phyloP scores from a whole-genome alignment of 2,888 invertebrate genomes.

The Drosophila quinaria region DNA sequence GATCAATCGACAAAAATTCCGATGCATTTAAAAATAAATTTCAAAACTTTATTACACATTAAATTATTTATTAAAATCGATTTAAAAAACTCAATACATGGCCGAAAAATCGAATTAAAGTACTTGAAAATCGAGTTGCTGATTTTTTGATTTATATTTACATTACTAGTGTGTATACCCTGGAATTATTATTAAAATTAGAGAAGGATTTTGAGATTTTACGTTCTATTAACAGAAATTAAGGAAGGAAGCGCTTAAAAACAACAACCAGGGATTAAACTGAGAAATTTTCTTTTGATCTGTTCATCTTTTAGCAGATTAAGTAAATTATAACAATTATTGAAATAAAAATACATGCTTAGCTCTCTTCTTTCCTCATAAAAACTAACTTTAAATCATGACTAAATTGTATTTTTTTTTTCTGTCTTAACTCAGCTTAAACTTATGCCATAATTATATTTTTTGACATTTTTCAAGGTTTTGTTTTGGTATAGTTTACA shows the following conservation, averaged over 20 bases:
- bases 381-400: conserved; percentile 1
- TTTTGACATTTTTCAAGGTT: conserved; percentile 24
- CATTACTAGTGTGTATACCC: too few relatives aligned
- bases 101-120: too few relatives aligned
- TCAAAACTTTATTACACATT: too few relatives aligned
- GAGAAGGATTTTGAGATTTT: background rate
- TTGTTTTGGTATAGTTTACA: conserved; percentile 1
- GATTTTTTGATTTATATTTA: too few relatives aligned
- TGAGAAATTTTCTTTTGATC: background rate
- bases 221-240: background rate
- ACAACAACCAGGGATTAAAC: background rate
- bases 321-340: background rate
- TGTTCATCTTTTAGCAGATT: background rate
- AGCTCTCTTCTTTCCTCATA: background rate
- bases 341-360: background rate
- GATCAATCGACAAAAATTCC: too few relatives aligned
- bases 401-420: background rate
- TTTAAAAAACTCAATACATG: too few relatives aligned
- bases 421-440: conserved; percentile 1
- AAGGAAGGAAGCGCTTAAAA: background rate
- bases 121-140: too few relatives aligned
- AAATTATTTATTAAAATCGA: too few relatives aligned
- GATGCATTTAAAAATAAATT: too few relatives aligned
- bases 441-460: conserved; percentile 15
- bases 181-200: too few relatives aligned